phyloP scores from a whole-genome alignment of 2,113 vertebrate genomes.

The Scalopus aquaticus region DNA sequence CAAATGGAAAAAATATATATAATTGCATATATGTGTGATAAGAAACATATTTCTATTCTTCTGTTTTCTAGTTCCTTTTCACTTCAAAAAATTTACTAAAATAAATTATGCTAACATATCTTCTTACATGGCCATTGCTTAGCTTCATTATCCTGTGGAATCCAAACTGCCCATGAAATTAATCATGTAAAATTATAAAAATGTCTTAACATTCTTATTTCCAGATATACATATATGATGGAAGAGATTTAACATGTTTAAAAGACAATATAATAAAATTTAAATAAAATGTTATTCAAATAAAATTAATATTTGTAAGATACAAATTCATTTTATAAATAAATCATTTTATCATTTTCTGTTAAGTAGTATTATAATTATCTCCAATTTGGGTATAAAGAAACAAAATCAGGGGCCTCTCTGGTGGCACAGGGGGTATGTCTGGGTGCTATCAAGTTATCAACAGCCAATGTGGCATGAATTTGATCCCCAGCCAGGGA shows the following conservation, averaged over 20 bases:
- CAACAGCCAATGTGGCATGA: too few species aligned
- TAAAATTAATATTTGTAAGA: neutral
- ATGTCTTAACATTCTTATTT: neutral
- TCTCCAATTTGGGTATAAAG: neutral
- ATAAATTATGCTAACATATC: neutral
- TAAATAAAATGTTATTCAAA: neutral
- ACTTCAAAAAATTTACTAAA: neutral
- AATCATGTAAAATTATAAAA: constrained; percentile 12
- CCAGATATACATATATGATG: neutral
- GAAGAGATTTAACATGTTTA: neutral
- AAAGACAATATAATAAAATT: neutral
- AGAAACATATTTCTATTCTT: neutral
- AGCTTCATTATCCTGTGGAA: neutral
- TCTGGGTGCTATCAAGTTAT: too few species aligned
- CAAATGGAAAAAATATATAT: neutral
- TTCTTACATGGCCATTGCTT: neutral
- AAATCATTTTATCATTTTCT: neutral
- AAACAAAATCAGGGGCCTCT: neutral
- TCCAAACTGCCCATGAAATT: neutral
- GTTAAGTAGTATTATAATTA: neutral
- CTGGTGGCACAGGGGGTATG: too few species aligned
- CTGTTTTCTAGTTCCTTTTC: constrained; percentile 3
- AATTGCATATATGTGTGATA: neutral
- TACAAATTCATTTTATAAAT: neutral
- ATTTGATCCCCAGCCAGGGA: too few species aligned